Evolutionary conservation across 2,797 vertebrate genomes (phyloP).

Genomic region (Rhynchonycteris naso): DNA sequence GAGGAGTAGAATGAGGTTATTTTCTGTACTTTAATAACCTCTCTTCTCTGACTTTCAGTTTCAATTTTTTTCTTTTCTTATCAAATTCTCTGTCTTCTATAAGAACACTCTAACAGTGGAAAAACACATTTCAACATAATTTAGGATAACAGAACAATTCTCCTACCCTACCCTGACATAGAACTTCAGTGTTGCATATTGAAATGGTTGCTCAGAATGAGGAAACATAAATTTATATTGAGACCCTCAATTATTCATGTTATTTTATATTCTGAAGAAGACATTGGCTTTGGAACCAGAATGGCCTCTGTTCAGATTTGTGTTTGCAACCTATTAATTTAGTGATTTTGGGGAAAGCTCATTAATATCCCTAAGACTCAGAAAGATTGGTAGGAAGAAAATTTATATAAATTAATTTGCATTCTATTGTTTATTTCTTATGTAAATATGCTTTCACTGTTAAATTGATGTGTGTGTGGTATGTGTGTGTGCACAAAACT

Average conservation of each 20-base stretch:
- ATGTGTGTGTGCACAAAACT: not conserved
- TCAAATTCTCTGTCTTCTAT: not conserved
- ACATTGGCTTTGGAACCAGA: not conserved
- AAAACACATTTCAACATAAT: not conserved
- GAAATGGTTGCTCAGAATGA: not conserved
- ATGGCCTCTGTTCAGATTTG: not conserved
- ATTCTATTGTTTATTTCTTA: not conserved
- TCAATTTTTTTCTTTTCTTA: not conserved
- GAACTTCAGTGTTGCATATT: not conserved
- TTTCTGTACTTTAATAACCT: not conserved
- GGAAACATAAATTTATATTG: not conserved
- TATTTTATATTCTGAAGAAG: not conserved
- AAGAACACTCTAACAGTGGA: not conserved
- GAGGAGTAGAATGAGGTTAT: not conserved
- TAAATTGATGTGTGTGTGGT: not conserved
- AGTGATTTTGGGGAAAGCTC: not conserved
- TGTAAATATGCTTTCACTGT: not conserved
- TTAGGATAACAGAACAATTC: not conserved
- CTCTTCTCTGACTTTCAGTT: not conserved
- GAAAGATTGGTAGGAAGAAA: not conserved
- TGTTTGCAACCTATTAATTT: not conserved
- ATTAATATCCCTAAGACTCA: not conserved
- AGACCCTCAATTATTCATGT: not conserved
- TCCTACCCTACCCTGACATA: not conserved
- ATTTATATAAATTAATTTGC: not conserved